Base-by-base conservation (phyloP, 2,797 vertebrate genomes). In the Centroberyx gerrardi region DNA sequence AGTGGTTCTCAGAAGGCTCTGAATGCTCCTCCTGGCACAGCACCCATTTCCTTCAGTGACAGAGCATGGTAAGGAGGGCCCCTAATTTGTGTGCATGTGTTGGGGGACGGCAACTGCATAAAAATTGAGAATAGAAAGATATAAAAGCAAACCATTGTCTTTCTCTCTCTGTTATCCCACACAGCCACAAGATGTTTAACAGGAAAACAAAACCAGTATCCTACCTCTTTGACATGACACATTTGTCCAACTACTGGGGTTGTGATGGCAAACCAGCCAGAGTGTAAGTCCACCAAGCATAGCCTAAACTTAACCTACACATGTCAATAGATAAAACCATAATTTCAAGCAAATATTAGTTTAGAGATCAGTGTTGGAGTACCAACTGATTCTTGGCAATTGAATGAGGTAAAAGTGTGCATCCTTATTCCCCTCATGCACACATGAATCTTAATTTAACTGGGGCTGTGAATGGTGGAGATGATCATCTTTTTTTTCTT, bases 1-100 rank as follows among this genome's bases (percentile, higher is more conserved):
- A 95, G 94, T 0, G 97, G 97, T 8, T 96, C 98, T 82, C 98
- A 99, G 92, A 99, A 99, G 81, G 97, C 96, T 22, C 92, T 99
- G 77, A 99, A 97, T 0, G 83, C 94, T 0, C 97, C 98, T 10
- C 97, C 98, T 0, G 98, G 98, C 42, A 97, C 93, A 7, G 95
- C 97, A 1, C 96, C 96, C 53, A 96, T 99, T 90, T 99, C 98
- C 8, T 99, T 99, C 92, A 99, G 96, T 4, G 93, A 97, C 33
- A 92, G 91, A 93, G 97, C 98, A 92, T 96, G 95, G 98, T 99
- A 74, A 93, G 88, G 13, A 69, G 8, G 53, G 7, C 46, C 4
- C 31, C 3, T 15, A 33, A 58, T 33, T 69, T 68, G 65, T 63
- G 65, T 60, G 29, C 62, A 38, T 52, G 28, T 71, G 59, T 63